Evolutionary conservation across 2,113 vertebrate species (phyloP).

Genomic region (Pteruthius melanotis): DNA sequence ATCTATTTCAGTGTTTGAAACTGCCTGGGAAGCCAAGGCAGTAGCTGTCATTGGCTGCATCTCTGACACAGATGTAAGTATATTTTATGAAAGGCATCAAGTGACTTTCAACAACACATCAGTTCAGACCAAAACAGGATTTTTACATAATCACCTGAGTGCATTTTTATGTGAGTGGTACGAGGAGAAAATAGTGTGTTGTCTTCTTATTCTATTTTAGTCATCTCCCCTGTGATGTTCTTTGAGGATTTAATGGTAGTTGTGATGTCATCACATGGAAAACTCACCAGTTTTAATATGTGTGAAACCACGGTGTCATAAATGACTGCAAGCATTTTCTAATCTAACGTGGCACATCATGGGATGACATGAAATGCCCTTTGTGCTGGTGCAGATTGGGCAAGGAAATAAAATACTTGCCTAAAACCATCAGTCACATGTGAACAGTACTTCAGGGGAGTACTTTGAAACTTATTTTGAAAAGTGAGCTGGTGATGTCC

Average conservation of each 20-base stretch:
- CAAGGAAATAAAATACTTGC: neutral
- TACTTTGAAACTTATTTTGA: neutral
- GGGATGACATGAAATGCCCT: neutral
- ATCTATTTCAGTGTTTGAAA: constrained; percentile 86
- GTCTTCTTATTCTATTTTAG: neutral
- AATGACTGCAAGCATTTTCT: neutral
- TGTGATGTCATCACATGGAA: neutral
- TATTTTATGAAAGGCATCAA: neutral
- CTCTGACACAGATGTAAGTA: constrained; percentile 85
- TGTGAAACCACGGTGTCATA: neutral
- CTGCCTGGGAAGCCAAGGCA: constrained; percentile 93
- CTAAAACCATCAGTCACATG: neutral
- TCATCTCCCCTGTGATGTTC: neutral
- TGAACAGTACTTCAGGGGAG: neutral
- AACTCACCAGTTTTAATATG: neutral
- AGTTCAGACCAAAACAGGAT: neutral
- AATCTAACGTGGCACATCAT: neutral
- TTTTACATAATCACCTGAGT: neutral
- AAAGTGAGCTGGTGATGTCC: neutral
- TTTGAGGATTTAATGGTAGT: neutral
- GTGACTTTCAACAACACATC: neutral
- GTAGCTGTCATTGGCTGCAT: constrained; percentile 88
- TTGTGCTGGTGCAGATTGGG: neutral
- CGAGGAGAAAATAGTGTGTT: neutral
- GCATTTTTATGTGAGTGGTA: neutral